These are phyloP conservation scores for Euura saliciscinereae DNA, from an alignment of 1,140 invertebrate species.

Conservation along the genomic window DNA sequence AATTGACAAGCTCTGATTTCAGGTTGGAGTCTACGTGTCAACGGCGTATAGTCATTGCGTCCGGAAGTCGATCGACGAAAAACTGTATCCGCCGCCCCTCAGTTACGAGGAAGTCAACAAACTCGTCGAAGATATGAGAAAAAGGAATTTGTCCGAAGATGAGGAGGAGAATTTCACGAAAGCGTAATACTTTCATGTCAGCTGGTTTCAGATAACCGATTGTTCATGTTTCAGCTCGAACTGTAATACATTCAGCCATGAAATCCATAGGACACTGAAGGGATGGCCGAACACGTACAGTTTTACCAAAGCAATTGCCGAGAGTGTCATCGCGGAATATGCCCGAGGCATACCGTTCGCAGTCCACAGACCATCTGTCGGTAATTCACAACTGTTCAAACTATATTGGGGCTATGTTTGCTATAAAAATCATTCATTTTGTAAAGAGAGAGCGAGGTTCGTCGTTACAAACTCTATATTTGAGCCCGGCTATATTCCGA, in stretches of 20 bases:
- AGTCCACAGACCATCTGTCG: conserved; percentile 71
- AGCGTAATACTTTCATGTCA: not conserved
- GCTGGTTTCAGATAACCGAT: not conserved
- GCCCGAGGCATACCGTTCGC: conserved; percentile 60
- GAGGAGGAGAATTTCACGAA: not conserved
- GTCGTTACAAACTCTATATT: no score
- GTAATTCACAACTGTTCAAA: conserved; percentile 9
- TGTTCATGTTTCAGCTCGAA: no score
- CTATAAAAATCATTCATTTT: no score
- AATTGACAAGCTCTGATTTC: not conserved
- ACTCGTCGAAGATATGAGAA: conserved; percentile 17
- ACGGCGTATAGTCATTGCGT: conserved; percentile 56
- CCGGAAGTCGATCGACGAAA: conserved; percentile 12
- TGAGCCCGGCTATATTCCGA: no score
- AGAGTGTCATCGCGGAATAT: conserved; percentile 54
- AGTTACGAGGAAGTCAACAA: conserved; percentile 15
- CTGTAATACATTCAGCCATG: not conserved
- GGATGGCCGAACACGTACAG: conserved; percentile 63
- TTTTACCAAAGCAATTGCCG: conserved; percentile 62
- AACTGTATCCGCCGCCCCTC: conserved; percentile 16
- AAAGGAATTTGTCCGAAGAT: conserved; percentile 11
- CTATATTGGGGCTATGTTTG: not conserved
- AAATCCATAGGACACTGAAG: conserved; percentile 46
- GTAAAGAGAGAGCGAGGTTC: no score
- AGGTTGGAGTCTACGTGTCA: conserved; percentile 57